Evolutionary conservation across 2,888 invertebrate genomes (phyloP).

Genomic region (Drosophila pseudotalamancana): DNA sequence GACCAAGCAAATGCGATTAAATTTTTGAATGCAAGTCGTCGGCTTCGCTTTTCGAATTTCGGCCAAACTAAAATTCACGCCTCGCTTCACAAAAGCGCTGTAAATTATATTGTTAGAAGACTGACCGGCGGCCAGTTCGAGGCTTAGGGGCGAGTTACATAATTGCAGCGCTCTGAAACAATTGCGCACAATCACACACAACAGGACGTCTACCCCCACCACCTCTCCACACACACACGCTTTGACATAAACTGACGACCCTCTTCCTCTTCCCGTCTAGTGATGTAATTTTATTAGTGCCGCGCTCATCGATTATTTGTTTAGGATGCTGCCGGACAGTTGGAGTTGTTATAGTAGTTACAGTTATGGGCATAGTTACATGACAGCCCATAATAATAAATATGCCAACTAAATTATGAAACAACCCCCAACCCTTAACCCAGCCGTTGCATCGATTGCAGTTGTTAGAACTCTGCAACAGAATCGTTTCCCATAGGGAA

Average conservation of each 20-base stretch:
- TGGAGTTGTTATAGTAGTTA: conserved; percentile 11
- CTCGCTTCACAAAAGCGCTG: conserved; percentile 79
- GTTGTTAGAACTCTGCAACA: background rate
- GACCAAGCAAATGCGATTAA: conserved; percentile 71
- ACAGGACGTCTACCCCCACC: conserved; percentile 11
- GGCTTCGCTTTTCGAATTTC: conserved; percentile 28
- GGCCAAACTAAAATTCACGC: conserved; percentile 68
- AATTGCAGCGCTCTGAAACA: conserved; percentile 69
- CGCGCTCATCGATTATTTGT: conserved; percentile 51
- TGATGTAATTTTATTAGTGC: conserved; percentile 52
- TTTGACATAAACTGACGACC: no score
- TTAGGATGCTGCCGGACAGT: conserved; percentile 72
- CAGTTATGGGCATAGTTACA: conserved; percentile 45
- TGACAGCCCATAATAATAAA: conserved; percentile 72
- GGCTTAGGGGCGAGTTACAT: conserved; percentile 26
- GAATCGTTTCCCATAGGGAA: no score
- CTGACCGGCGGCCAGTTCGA: conserved; percentile 38
- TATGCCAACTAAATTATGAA: conserved; percentile 77
- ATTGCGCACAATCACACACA: conserved; percentile 50
- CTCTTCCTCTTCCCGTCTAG: background rate
- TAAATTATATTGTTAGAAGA: conserved; percentile 74
- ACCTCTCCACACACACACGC: conserved; percentile 16
- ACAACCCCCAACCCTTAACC: conserved; percentile 23
- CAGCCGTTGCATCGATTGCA: background rate
- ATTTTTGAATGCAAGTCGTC: conserved; percentile 30